Conservation (phyloP, 2,888 invertebrate species). For the Drosophila anceps region DNA sequence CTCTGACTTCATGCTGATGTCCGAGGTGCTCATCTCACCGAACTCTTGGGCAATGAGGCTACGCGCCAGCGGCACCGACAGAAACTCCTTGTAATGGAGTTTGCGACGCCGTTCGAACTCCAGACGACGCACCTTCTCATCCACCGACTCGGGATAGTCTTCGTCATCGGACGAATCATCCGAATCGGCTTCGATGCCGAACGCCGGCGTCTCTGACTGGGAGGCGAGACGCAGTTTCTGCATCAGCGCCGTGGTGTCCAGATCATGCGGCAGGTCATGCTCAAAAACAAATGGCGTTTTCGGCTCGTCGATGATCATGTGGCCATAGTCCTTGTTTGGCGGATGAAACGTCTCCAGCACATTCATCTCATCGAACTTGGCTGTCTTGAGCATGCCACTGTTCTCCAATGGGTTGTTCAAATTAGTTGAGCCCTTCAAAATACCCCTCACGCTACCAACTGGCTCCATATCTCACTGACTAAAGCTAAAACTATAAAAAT, state of each 20-base stretch:
- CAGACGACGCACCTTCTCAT: constrained; percentile 89
- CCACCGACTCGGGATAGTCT: constrained; percentile 88
- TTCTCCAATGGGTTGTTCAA: background rate
- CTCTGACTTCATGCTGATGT: constrained; percentile 19
- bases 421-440: constrained; percentile 35
- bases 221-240: constrained; percentile 87
- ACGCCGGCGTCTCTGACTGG: constrained; percentile 84
- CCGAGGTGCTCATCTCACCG: constrained; percentile 90
- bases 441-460: constrained; percentile 35
- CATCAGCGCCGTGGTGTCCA: constrained; percentile 90
- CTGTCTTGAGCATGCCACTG: constrained; percentile 60
- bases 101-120: constrained; percentile 97
- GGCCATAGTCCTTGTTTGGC: constrained; percentile 98
- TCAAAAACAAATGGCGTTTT: constrained; percentile 94
- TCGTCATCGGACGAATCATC: constrained; percentile 86
- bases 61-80: constrained; percentile 95
- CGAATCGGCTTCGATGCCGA: constrained; percentile 83
- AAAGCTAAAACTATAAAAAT: background rate
- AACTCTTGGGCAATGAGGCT: constrained; percentile 96
- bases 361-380: constrained; percentile 99
- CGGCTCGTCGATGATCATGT: constrained; percentile 99
- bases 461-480: constrained; percentile 19
- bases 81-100: constrained; percentile 98
- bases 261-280: constrained; percentile 86
- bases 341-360: constrained; percentile 99